Base-by-base conservation (phyloP, 2,113 vertebrate species). In the Ammodytes dubius region DNA sequence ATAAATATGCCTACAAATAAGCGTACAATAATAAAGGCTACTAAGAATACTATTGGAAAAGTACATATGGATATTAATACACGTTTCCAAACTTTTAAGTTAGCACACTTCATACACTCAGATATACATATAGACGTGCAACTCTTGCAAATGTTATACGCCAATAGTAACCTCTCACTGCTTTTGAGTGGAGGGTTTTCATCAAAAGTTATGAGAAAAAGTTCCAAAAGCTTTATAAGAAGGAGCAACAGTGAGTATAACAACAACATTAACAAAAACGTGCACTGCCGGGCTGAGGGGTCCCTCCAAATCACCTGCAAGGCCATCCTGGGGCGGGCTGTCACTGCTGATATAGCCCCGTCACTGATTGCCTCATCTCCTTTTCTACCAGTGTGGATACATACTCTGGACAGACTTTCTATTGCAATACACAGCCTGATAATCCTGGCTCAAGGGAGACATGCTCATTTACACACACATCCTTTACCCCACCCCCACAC, bases 361-460 rank as follows among this genome's bases (percentile, higher is more conserved):
- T 45, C 70, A 50, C 67, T 81, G 82, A 88, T 77, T 42, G n/a
- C 84, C 86, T 86, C 79, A 75, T 86, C 86, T 87, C 82, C 84
- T 88, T 27, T 27, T 68, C 72, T 76, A 78, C 76, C 46, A 37
- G 75, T 58, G 78, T 49, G 67, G 40, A 79, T 47, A 56, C 67
- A 79, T 47, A 56, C 67, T 61, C 40, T 75, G 87, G 74, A 78
- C 65, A 59, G 49, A 74, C 76, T 77, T 59, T 27, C 27, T 27
- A 27, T 27, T 73, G 58, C 74, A 82, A 65, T 37, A 72, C 15
- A 42, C 15, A 58, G 64, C 68, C 77, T 37, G 76, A 39, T 89
- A 81, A 85, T 88, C 68, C 79, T 74, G 70, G 70, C 85, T 82
- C 77, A 69, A 71, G 53, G 83, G 47, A 73, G 50, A 84, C 56